Base-by-base conservation (phyloP, 2,797 vertebrate genomes). In the Cyprinella venusta region DNA sequence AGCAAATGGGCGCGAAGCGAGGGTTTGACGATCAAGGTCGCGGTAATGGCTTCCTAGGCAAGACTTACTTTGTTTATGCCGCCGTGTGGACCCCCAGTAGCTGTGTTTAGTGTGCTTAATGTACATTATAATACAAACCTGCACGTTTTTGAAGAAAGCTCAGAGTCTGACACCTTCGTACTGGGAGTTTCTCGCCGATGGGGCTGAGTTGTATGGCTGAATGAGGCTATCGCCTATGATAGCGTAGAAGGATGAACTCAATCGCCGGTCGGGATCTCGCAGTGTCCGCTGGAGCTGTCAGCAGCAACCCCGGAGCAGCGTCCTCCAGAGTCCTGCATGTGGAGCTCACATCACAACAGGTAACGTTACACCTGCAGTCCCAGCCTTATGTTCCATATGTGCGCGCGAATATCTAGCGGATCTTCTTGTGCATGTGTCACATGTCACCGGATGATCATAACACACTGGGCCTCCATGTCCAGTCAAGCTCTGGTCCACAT, bases 321-420 rank as follows among this genome's bases (percentile, higher is more conserved):
- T 93, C 95, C 79, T 93, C 96, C 64, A 93, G 97, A 91, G 95
- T 96, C 84, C 89, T 98, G 84, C 97, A 97, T 88, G 97, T 98
- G 67, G 97, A 99, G 88, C 95, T 99, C 90, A 96, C 95, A 0
- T 98, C 96, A 54, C 97, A 99, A 93, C 97, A 98, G 96, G 97
- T 97, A 45, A 45, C 42, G 42, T 13, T 45, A 94, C 90, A 81
- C 4, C 33, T 36, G 12, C 48, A 24, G 45, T 4, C 13, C 38
- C 38, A 45, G 15, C 4, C 6, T 12, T 33, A 24, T 68, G 8
- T 7, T n/a, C 21, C 5, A n/a, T 30, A 18, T 21, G 10, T 33
- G 13, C 24, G 18, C 18, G 15, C n/a, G 24, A n/a, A 68, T 10
- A 50, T 8, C 6, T 56, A 68, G 72, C 18, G 36, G 48, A 42